A percentile compares a stretch with the other conserved stretches of the same genome.
Conservation (phyloP, 2,113 vertebrate species). For the Tupaia chinensis region DNA sequence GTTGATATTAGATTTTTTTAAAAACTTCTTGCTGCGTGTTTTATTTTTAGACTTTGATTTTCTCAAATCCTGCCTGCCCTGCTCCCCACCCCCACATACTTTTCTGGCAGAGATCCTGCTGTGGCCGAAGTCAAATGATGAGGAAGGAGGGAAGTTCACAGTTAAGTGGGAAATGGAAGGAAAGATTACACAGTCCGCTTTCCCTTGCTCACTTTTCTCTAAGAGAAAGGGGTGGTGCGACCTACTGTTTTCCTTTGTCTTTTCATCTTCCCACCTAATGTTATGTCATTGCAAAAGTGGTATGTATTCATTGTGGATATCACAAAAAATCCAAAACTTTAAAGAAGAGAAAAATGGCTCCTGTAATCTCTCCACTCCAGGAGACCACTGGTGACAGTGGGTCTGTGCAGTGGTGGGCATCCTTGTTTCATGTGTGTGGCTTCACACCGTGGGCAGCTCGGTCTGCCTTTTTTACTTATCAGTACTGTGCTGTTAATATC, state of each 20-base stretch:
- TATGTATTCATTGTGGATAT: constrained; percentile 32
- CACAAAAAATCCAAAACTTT: neutral
- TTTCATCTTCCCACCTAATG: neutral
- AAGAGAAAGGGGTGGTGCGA: neutral
- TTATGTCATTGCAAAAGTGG: constrained; percentile 8
- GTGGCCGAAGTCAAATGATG: constrained; percentile 37
- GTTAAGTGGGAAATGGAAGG: neutral
- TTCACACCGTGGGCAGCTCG: neutral
- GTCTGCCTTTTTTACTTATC: neutral
- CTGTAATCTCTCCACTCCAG: neutral
- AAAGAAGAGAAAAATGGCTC: neutral
- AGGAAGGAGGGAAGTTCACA: constrained; percentile 27
- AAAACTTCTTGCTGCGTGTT: neutral
- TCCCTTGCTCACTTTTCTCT: neutral
- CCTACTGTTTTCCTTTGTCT: neutral
- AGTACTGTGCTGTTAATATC: neutral
- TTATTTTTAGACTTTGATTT: constrained; percentile 47
- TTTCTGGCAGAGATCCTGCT: constrained; percentile 54
- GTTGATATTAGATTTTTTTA: neutral
- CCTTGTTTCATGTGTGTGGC: neutral
- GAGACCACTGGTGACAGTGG: neutral
- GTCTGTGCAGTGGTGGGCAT: neutral
- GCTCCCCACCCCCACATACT: neutral
- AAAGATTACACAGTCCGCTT: neutral
- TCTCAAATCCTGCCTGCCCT: neutral